phyloP scores from a whole-genome alignment of 2,797 vertebrate genomes.

The Thripadectes ignobilis region DNA sequence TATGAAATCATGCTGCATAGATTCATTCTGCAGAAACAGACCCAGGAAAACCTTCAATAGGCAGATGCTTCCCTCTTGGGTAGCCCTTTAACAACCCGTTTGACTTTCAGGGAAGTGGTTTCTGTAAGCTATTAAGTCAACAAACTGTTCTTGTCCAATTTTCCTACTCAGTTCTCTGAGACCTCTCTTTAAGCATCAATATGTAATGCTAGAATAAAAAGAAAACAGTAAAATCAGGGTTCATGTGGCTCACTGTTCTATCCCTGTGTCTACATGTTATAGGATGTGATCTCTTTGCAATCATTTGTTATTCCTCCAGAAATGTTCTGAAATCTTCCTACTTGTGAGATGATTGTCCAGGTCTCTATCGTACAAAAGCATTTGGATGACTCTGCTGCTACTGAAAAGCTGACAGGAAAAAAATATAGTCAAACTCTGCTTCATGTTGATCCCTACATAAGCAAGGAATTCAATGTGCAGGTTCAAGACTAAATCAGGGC shows the following conservation, averaged over 20 bases:
- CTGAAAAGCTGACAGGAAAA: not conserved
- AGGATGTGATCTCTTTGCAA: not conserved
- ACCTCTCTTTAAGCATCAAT: not conserved
- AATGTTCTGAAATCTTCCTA: not conserved
- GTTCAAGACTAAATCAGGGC: not conserved
- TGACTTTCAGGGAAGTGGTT: not conserved
- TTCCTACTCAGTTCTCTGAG: not conserved
- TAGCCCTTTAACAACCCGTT: not conserved
- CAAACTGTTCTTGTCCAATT: not conserved
- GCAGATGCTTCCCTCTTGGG: not conserved
- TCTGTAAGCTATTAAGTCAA: not conserved
- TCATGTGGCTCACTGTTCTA: not conserved
- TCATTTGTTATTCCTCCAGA: not conserved
- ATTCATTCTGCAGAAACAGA: not conserved
- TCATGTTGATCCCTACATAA: not conserved
- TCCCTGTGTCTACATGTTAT: not conserved
- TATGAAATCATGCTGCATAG: not conserved
- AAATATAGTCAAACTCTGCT: not conserved
- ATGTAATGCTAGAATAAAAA: not conserved
- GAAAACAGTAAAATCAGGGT: not conserved
- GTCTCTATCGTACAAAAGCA: not conserved
- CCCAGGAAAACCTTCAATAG: not conserved
- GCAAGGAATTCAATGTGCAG: not conserved
- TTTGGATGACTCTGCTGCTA: not conserved
- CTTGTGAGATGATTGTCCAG: not conserved